These are phyloP conservation scores for Gorsachius goisagi DNA, from an alignment of 2,113 vertebrate species.

Conservation along the genomic window DNA sequence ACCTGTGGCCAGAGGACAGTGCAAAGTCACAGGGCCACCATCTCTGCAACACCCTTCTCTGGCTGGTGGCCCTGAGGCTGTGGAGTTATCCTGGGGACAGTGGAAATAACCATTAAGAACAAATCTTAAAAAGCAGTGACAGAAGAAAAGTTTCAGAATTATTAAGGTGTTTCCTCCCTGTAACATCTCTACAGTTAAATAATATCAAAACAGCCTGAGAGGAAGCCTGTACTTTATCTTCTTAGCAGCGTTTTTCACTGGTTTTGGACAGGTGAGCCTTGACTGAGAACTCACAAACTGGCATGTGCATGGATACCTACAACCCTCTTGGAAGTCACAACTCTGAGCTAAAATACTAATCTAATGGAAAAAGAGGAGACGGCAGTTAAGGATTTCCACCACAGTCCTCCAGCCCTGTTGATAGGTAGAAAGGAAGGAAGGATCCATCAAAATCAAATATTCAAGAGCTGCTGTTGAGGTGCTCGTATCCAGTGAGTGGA, in stretches of 20 bases:
- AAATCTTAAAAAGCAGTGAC: neutral
- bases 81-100: neutral
- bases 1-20: neutral
- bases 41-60: neutral
- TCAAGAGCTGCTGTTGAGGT: neutral
- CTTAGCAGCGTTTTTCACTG: neutral
- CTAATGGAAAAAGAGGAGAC: neutral
- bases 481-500: neutral
- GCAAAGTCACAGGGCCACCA: neutral
- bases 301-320: fast-evolving
- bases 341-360: neutral
- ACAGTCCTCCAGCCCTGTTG: neutral
- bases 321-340: neutral
- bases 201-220: neutral
- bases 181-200: neutral
- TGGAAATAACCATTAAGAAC: neutral
- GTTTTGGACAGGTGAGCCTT: neutral
- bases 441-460: neutral
- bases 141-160: neutral
- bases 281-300: neutral
- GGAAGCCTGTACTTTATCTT: neutral
- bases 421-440: neutral
- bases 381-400: neutral
- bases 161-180: neutral
- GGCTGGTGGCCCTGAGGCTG: neutral